Evolutionary conservation across 2,888 invertebrate species (phyloP).

Genomic region (Nemotelus pantherinus): DNA sequence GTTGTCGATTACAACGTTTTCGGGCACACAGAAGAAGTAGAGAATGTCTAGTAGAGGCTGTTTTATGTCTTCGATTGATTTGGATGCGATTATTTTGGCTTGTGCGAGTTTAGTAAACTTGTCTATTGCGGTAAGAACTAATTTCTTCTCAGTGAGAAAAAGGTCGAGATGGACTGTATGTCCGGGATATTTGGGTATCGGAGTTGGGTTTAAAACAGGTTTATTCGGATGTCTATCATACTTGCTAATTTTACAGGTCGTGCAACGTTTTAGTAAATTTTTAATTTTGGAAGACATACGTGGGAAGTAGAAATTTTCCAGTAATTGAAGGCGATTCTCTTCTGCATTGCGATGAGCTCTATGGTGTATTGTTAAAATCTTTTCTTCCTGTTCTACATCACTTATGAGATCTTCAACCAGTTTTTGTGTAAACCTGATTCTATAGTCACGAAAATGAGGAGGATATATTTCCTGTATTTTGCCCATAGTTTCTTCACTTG

Average conservation of each 20-base stretch:
- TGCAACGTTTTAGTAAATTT: not conserved
- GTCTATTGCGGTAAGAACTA: conserved; percentile 42
- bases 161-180: conserved; percentile 24
- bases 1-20: conserved; percentile 24
- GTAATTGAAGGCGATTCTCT: not conserved
- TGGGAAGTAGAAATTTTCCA: conserved; percentile 22
- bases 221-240: conserved; percentile 31
- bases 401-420: too few species aligned
- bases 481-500: conserved; percentile 12
- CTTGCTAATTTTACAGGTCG: conserved; percentile 6
- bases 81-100: conserved; percentile 29
- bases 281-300: conserved; percentile 10
- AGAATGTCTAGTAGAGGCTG: conserved; percentile 40
- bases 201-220: conserved; percentile 6
- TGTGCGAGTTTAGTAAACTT: conserved; percentile 44
- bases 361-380: too few species aligned
- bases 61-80: conserved; percentile 38
- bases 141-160: not conserved
- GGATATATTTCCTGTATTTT: conserved; percentile 17
- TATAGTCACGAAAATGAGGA: not conserved
- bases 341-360: conserved; percentile 9
- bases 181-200: conserved; percentile 3
- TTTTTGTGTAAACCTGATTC: not conserved
- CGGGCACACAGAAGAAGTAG: conserved; percentile 33
- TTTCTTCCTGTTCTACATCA: too few species aligned